Conservation (phyloP, 2,797 vertebrate genomes). For the Phoebastria nigripes region DNA sequence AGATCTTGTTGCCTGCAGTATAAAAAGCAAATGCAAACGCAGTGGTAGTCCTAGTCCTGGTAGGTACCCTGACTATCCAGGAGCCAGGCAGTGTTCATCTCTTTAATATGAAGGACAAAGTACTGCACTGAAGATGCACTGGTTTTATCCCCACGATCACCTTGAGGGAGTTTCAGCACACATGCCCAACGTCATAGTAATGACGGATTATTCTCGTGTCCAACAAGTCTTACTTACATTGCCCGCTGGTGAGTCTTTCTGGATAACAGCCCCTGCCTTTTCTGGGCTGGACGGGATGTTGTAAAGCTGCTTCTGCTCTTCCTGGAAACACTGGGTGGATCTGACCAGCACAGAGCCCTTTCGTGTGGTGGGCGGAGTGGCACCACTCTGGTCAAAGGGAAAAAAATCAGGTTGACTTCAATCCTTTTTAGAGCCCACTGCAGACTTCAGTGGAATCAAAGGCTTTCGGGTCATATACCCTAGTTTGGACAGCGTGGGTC, state of each 20-base stretch:
- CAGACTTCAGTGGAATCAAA: neutral
- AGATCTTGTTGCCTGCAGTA: neutral
- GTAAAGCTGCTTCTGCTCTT: conserved; percentile 61
- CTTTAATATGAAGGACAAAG: neutral
- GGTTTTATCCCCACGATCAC: fast-evolving
- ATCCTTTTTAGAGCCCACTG: neutral
- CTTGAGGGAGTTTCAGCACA: neutral
- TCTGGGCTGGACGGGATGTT: conserved; percentile 51
- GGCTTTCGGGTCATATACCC: neutral
- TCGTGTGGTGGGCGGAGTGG: neutral
- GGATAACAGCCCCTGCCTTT: neutral
- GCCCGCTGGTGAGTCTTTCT: neutral
- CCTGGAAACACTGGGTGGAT: conserved; percentile 23
- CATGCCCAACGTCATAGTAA: fast-evolving
- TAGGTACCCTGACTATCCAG: too few relatives aligned
- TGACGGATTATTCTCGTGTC: neutral
- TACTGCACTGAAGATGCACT: neutral
- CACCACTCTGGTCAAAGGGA: neutral
- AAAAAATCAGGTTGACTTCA: neutral
- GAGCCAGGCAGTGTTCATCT: neutral
- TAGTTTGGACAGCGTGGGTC: neutral
- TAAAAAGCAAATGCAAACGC: neutral
- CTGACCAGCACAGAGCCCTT: neutral
- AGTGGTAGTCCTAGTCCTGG: neutral
- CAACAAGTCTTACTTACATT: conserved; percentile 7